Base-by-base conservation (phyloP, 2,113 vertebrate genomes). In the Hipposideros armiger region DNA sequence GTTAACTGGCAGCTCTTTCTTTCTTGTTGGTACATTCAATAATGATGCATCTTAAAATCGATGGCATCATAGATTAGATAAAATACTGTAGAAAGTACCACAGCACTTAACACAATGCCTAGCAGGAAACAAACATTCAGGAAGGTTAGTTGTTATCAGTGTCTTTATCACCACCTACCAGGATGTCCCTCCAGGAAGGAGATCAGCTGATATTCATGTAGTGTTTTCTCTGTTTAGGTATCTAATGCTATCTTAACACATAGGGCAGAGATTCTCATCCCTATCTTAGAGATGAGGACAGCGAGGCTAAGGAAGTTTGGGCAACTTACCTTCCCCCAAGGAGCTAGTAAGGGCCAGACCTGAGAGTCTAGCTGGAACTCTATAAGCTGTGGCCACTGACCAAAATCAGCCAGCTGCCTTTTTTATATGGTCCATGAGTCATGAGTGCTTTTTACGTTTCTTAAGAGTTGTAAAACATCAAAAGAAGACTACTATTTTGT, bases 331-430 rank as follows among this genome's bases (percentile, higher is more conserved):
- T 47, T 11, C 11, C 11, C 6, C 3, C 28, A 11, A 15, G 10
- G 42, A 82, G 30, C 69, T 20, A 10, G 60, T 3, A 2, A 30
- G 24, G 50, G 50, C 20, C 20, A 47, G 74, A 67, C 26, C 17
- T 22, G 19, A 36, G 7, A 17, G 14, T 30, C 64, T 26, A 47
- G 0, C 60, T 58, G 36, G 36, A 58, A 30, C 14, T 24, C 42
- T 60, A 14, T 50, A 40, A 24, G 40, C 66, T 22, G 11, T 0
- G 0, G 4, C 47, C 28, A 26, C 47, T 0, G 2, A 32, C 36
- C 73, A 66, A 5, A 5, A 20, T 26, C 0, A 0, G 11, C 54
- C 26, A 28, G 47, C 22, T 50, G 56, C 56, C 58, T 66, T 8
- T 62, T 86, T n/a, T 16, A 15, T 36, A 5, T 80, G 20, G 36